Evolutionary conservation across 2,797 vertebrate species (phyloP).

Genomic region (Girardinus metallicus): DNA sequence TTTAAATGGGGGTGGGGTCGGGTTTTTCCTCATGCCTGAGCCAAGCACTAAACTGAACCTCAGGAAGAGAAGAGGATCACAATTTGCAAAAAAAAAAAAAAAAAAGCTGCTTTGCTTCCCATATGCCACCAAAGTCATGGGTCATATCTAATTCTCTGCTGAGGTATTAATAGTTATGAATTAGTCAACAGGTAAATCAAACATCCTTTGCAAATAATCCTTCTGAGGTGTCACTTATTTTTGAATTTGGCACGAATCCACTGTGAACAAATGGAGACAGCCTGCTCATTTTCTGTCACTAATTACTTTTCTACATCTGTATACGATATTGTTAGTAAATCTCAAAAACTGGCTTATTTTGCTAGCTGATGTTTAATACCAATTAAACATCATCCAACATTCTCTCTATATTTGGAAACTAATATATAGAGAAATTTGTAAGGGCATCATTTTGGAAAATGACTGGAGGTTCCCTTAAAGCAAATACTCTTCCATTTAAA

Average conservation of each 20-base stretch:
- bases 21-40: not conserved
- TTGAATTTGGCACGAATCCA: slow-evolving; percentile 21
- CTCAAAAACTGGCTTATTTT: slow-evolving; percentile 14
- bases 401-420: not conserved
- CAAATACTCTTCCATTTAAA: not conserved
- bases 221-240: slow-evolving; percentile 11
- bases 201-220: not conserved
- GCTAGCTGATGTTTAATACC: slow-evolving; percentile 8
- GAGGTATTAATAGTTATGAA: not conserved
- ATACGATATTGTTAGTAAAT: not conserved
- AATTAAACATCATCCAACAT: slow-evolving; percentile 2
- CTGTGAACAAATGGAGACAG: slow-evolving; percentile 15
- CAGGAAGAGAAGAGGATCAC: not conserved
- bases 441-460: not conserved
- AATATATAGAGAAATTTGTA: slow-evolving; percentile 6
- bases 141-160: not conserved
- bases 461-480: slow-evolving; percentile 8
- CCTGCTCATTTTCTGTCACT: slow-evolving; percentile 23
- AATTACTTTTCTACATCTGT: slow-evolving; percentile 39
- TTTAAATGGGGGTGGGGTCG: not conserved
- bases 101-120: not conserved
- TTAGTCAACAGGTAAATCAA: slow-evolving; percentile 3
- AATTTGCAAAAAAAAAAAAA: not conserved
- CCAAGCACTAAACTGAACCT: not conserved
- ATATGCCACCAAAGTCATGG: not conserved